Conservation (phyloP, 2,797 vertebrate genomes). For the Poecile montanus region DNA sequence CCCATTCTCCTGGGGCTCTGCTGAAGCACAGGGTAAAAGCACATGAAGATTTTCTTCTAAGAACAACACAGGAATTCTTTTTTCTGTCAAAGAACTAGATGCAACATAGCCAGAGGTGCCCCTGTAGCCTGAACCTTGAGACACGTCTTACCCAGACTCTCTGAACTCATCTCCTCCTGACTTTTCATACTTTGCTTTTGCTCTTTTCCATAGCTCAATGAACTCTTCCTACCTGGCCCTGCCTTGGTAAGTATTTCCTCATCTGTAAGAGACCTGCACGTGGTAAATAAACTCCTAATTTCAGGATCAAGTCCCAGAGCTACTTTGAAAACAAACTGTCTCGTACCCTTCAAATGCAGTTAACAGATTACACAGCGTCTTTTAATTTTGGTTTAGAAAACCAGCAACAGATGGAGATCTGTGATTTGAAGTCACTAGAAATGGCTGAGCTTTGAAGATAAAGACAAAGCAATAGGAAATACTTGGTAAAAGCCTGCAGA, state of each 20-base stretch:
- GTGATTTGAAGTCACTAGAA: background rate
- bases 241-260: background rate
- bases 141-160: background rate
- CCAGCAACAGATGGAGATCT: background rate
- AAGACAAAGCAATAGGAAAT: background rate
- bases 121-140: background rate
- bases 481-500: background rate
- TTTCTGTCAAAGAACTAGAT: background rate
- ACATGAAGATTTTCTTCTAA: background rate
- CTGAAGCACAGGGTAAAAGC: background rate
- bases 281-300: background rate
- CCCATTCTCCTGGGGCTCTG: background rate
- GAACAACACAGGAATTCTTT: background rate
- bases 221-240: background rate
- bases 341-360: background rate
- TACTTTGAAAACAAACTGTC: background rate
- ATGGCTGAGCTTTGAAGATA: background rate
- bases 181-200: background rate
- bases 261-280: background rate
- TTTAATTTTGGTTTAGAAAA: background rate
- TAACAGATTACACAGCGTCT: background rate
- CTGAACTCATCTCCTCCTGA: background rate
- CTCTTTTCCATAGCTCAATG: background rate
- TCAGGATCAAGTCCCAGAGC: background rate
- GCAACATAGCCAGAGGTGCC: background rate